Base-by-base conservation (phyloP, 2,797 vertebrate species). In the Anguilla obscura region DNA sequence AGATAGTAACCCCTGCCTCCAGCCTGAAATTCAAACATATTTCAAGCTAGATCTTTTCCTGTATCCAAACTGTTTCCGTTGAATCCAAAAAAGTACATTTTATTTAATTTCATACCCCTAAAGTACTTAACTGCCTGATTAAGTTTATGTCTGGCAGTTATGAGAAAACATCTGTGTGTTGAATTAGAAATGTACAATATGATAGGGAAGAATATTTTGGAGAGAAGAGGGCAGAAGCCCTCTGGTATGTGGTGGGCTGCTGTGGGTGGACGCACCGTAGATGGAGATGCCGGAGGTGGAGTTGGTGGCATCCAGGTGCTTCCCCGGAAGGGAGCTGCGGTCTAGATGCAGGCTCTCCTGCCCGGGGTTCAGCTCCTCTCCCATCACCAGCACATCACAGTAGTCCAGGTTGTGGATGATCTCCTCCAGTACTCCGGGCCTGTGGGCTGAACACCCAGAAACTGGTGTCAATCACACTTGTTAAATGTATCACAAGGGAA, bases 381-480 rank as follows among this genome's bases (percentile, higher is more conserved):
- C 98, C 91, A 97, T 93, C 8, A 99, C 97, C 94, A 98, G 93
- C 92, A 99, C 92, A 86, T 99, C 98, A 94, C 98, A 99, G 94
- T 98, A 99, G 93, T 99, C 98, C 94, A 99, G 93, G 92, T 97
- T 98, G 93, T 99, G 98, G 83, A 98, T 96, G 91, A 97, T 97
- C 94, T 99, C 97, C 91, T 99, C 97, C 90, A 97, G 91, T 58
- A 96, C 88, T 12, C 94, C 93, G 0, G 96, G 91, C 69, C 95
- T 95, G 88, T 86, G 95, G 80, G 89, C 98, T 99, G 86, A 91
- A 18, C 2, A 21, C 24, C 30, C n/a, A 36, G 14, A 36, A 18
- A 27, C 27, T 58, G 71, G 71, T 33, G 30, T 56, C 21, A 52
- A 86, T 86, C 45, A 45, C 85, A 48, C 60, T 86, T 56, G 54